These are phyloP conservation scores for Uria lomvia DNA, from an alignment of 2,113 vertebrate genomes.

Conservation along the genomic window DNA sequence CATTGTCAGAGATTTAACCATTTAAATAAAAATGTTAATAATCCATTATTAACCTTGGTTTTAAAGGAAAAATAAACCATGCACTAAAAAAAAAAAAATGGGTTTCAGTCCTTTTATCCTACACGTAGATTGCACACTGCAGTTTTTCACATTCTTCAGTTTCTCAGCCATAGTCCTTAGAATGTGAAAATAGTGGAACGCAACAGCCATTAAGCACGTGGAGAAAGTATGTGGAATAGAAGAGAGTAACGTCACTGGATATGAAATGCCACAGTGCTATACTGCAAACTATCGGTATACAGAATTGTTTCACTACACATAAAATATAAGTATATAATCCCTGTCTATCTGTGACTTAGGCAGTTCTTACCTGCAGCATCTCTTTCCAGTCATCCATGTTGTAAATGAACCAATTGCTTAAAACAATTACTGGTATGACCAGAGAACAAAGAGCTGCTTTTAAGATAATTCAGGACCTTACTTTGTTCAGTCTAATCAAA, in stretches of 20 bases:
- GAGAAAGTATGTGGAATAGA: not conserved
- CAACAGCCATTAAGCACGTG: not conserved
- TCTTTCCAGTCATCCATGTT: not conserved
- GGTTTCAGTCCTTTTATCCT: not conserved
- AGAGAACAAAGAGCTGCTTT: not conserved
- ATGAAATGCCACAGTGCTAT: not conserved
- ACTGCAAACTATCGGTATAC: not conserved
- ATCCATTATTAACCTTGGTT: not conserved
- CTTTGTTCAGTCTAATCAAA: not conserved
- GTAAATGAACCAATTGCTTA: not conserved
- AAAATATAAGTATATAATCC: no score
- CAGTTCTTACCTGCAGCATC: not conserved
- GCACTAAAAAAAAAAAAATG: not conserved
- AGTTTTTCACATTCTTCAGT: not conserved
- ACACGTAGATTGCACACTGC: not conserved
- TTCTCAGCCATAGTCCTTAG: not conserved
- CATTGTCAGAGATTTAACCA: not conserved
- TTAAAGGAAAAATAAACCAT: not conserved
- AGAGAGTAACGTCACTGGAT: not conserved
- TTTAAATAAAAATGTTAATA: not conserved
- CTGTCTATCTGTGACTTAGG: not conserved
- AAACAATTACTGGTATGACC: not conserved
- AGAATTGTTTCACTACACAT: not conserved
- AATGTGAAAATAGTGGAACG: accelerated
- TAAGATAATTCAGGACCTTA: not conserved